These are phyloP conservation scores for Megamerina dolium DNA, from an alignment of 2,888 invertebrate species.

Conservation along the genomic window DNA sequence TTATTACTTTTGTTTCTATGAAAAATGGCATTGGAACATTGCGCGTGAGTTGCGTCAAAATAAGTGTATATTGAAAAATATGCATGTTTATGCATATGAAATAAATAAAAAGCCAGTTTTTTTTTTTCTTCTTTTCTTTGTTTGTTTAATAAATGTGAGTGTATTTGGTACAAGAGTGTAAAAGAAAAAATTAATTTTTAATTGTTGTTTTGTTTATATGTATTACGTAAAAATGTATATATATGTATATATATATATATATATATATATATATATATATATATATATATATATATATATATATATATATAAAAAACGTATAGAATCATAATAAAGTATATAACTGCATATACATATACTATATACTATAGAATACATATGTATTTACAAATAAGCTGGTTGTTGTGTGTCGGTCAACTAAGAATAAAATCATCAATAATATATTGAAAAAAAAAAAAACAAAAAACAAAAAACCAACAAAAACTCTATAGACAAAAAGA, in stretches of 20 bases:
- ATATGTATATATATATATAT: constrained; percentile 1
- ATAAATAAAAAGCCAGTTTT: neutral
- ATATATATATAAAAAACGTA: neutral
- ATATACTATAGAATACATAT: neutral
- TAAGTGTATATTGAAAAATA: too few species aligned
- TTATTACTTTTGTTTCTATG: too few species aligned
- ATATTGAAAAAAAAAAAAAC: too few species aligned
- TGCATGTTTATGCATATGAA: too few species aligned
- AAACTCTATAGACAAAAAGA: neutral
- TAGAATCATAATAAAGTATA: constrained; percentile 1
- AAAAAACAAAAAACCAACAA: neutral
- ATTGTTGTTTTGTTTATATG: constrained; percentile 5
- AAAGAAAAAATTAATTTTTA: too few species aligned
- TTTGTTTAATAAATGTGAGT: too few species aligned
- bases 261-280: neutral
- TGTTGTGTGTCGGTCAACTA: neutral
- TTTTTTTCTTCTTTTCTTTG: neutral
- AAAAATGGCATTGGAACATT: neutral
- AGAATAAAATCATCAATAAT: too few species aligned
- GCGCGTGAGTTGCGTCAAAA: too few species aligned
- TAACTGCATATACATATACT: neutral
- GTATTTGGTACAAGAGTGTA: too few species aligned
- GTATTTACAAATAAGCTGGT: neutral
- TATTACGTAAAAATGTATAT: constrained; percentile 4
- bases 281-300: constrained; percentile 2